A percentile compares a stretch with the other conserved stretches of the same genome.
phyloP scores from a whole-genome alignment of 2,888 invertebrate species.

The Gasteruption jaculator region DNA sequence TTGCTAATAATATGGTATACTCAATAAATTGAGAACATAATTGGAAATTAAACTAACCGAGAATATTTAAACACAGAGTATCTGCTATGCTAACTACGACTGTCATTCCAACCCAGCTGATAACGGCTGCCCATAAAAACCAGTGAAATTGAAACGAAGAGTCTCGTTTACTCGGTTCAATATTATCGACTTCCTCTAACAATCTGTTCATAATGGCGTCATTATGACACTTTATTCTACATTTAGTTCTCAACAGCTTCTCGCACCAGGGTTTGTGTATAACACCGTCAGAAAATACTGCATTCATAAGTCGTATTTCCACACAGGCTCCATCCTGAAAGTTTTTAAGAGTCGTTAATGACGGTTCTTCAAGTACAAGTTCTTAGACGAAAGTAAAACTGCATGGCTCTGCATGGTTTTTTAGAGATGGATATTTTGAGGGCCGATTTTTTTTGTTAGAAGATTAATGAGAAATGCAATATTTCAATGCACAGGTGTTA shows the following conservation, averaged over 20 bases:
- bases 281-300: slow-evolving; percentile 48
- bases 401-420: too few species aligned
- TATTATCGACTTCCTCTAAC: slow-evolving; percentile 27
- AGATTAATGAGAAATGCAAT: too few species aligned
- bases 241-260: slow-evolving; percentile 49
- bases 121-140: slow-evolving; percentile 70
- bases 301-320: slow-evolving; percentile 43
- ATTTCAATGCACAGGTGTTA: too few species aligned
- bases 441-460: too few species aligned
- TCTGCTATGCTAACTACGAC: slow-evolving; percentile 85
- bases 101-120: slow-evolving; percentile 81
- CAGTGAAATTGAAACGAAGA: slow-evolving; percentile 69
- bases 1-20: too few species aligned
- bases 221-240: slow-evolving; percentile 49
- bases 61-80: slow-evolving; percentile 80
- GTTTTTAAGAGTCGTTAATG: too few species aligned
- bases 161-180: slow-evolving; percentile 10
- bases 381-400: too few species aligned
- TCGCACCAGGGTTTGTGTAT: slow-evolving; percentile 41
- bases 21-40: too few species aligned
- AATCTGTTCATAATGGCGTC: slow-evolving; percentile 34
- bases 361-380: too few species aligned
- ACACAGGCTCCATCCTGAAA: slow-evolving; percentile 30
- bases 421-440: too few species aligned
- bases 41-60: slow-evolving; percentile 61